Evolutionary conservation across 92 coral and sea anemone genomes (phyloP).

Genomic region (Hydrozoanthus gracilis): DNA sequence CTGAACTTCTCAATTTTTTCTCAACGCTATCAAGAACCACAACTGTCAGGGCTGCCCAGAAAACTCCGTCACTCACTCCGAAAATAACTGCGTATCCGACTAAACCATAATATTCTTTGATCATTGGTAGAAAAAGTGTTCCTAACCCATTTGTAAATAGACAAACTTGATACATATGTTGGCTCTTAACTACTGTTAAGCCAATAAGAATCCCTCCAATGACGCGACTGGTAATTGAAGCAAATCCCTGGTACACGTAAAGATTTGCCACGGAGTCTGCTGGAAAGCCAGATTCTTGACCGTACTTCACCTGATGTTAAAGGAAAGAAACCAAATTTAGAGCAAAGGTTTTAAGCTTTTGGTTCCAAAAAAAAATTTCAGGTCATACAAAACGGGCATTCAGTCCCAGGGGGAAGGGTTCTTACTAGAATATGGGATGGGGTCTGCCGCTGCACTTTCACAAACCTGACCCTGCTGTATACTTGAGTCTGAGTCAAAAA

Average conservation of each 20-base stretch:
- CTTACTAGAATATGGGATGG: too few species aligned
- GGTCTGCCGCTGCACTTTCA: too few species aligned
- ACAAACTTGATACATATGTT: constrained; percentile 3
- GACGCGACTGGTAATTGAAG: background rate
- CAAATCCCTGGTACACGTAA: constrained; percentile 29
- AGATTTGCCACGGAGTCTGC: constrained; percentile 20
- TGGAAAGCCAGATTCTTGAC: background rate
- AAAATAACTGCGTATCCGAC: background rate
- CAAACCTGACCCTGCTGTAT: too few species aligned
- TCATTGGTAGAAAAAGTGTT: constrained; percentile 27
- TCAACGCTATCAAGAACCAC: constrained; percentile 17
- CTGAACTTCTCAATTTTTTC: background rate
- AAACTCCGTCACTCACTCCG: constrained; percentile 26
- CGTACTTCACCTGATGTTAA: too few species aligned
- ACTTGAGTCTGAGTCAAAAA: too few species aligned
- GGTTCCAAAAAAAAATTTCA: too few species aligned
- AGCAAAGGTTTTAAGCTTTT: too few species aligned
- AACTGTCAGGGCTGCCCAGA: background rate
- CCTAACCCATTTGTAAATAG: constrained; percentile 17
- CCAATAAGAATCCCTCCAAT: constrained; percentile 6
- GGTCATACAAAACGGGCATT: too few species aligned
- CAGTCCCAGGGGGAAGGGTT: too few species aligned
- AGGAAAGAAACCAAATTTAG: too few species aligned
- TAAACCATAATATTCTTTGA: background rate
- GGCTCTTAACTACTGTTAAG: background rate